Percentiles rank a stretch among this genome's conserved stretches.
phyloP scores from a whole-genome alignment of 30 jellyfish, hydroid and myxozoan species.

The Clytia hemisphaerica region DNA sequence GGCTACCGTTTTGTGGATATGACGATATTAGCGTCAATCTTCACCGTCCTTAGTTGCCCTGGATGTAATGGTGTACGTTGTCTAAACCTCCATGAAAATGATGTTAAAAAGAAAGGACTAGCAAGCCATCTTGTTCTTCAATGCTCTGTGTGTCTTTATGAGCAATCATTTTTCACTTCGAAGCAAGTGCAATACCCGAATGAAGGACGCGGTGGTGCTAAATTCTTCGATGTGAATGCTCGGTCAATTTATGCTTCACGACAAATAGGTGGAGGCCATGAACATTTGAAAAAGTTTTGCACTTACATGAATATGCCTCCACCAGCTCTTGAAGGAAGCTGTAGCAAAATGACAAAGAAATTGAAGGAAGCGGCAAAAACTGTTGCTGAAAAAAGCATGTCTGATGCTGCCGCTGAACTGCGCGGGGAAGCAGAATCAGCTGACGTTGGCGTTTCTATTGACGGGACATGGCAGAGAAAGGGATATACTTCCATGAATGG shows the following conservation, averaged over 20 bases:
- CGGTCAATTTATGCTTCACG: neutral
- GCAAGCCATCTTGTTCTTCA: neutral
- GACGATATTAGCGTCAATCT: neutral
- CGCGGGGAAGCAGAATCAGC: constrained; percentile 2
- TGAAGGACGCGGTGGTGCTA: neutral
- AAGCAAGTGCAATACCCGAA: neutral
- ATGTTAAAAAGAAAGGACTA: too few species aligned
- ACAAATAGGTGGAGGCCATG: too few species aligned
- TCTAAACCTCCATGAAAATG: too few species aligned
- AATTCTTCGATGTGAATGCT: too few species aligned
- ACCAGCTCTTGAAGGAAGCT: neutral
- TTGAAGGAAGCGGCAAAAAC: neutral
- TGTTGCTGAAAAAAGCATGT: constrained; percentile 15
- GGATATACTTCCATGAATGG: constrained; percentile 9
- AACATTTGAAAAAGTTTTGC: neutral
- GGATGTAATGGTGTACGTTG: neutral
- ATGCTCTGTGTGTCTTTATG: neutral
- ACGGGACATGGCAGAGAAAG: constrained; percentile 7
- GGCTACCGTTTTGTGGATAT: constrained; percentile 4
- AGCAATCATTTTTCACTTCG: neutral
- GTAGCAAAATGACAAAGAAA: neutral
- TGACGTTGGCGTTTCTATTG: constrained; percentile 14
- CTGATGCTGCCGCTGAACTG: neutral
- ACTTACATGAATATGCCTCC: constrained; percentile 7
- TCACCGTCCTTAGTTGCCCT: neutral